These are phyloP conservation scores for Acinonyx jubatus DNA, from an alignment of 2,113 vertebrate species.

Conservation along the genomic window DNA sequence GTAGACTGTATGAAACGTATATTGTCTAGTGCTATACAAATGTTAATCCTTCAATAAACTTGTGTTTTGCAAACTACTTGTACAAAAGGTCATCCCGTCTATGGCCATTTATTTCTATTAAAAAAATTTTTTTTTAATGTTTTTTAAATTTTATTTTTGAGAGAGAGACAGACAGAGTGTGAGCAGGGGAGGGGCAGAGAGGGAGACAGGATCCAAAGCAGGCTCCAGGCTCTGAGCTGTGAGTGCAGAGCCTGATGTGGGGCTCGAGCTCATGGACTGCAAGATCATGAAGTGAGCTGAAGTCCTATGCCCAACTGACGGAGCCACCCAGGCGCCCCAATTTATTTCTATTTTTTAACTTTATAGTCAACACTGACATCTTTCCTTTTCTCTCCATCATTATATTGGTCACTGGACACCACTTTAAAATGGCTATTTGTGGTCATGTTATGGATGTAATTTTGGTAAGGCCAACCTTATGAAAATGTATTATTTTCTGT, in stretches of 20 bases:
- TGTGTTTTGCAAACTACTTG: not conserved
- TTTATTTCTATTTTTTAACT: not conserved
- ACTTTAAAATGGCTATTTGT: conserved; percentile 35
- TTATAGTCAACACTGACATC: not conserved
- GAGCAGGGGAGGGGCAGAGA: too few relatives aligned
- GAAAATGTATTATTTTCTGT: conserved; percentile 31
- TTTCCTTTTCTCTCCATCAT: not conserved
- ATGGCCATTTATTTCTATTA: not conserved
- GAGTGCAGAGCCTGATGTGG: too few relatives aligned
- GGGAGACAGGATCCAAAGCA: too few relatives aligned
- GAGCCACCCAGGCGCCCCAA: too few relatives aligned
- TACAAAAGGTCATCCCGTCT: not conserved
- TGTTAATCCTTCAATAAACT: conserved; percentile 30
- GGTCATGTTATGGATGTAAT: not conserved
- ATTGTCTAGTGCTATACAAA: not conserved
- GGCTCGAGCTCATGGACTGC: too few relatives aligned
- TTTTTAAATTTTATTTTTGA: too few relatives aligned
- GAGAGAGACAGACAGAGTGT: too few relatives aligned
- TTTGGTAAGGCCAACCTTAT: not conserved
- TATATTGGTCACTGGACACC: not conserved
- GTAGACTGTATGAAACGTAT: not conserved
- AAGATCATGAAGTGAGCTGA: too few relatives aligned
- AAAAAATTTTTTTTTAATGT: not conserved
- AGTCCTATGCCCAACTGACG: too few relatives aligned
- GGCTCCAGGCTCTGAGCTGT: too few relatives aligned